Evolutionary conservation across 2,888 invertebrate species (phyloP).

Genomic region (Endotricha flammealis): DNA sequence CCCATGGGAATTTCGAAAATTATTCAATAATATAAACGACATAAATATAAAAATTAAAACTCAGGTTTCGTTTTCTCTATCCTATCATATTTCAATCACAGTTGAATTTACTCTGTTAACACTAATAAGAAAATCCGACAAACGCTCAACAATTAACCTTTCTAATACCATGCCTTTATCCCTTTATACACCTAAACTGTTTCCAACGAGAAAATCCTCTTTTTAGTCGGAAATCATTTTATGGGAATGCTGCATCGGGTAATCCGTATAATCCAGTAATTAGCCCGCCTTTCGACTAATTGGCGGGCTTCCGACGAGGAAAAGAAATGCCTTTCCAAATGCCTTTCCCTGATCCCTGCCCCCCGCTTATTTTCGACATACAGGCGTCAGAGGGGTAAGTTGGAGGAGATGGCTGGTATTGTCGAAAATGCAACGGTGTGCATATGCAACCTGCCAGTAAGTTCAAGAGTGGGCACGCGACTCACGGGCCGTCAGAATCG

Average conservation of each 20-base stretch:
- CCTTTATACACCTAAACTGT: neutral
- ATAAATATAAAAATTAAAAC: too few relatives aligned
- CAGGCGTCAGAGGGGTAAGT: slow-evolving; percentile 14
- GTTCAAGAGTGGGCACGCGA: slow-evolving; percentile 62
- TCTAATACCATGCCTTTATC: too few relatives aligned
- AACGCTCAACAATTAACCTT: too few relatives aligned
- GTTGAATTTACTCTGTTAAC: too few relatives aligned
- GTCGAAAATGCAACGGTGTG: slow-evolving; percentile 57
- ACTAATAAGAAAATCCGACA: too few relatives aligned
- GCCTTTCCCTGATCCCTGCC: slow-evolving; percentile 4
- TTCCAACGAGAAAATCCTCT: slow-evolving; percentile 3
- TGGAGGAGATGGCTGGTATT: slow-evolving; percentile 18
- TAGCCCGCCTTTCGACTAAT: slow-evolving; percentile 13
- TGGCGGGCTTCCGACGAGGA: slow-evolving; percentile 11
- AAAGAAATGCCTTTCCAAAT: slow-evolving; percentile 2
- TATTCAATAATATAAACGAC: too few relatives aligned
- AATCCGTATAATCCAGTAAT: slow-evolving; percentile 13
- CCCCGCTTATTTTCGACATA: slow-evolving; percentile 8
- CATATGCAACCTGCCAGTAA: slow-evolving; percentile 61
- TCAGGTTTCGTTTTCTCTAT: too few relatives aligned
- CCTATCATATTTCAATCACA: too few relatives aligned
- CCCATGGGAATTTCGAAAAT: too few relatives aligned
- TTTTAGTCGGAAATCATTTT: neutral
- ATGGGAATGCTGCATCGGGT: neutral
- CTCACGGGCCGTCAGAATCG: slow-evolving; percentile 45